Percentiles rank a stretch among this genome's conserved stretches.
phyloP scores from a whole-genome alignment of 2,113 vertebrate genomes.

The Grus americana region DNA sequence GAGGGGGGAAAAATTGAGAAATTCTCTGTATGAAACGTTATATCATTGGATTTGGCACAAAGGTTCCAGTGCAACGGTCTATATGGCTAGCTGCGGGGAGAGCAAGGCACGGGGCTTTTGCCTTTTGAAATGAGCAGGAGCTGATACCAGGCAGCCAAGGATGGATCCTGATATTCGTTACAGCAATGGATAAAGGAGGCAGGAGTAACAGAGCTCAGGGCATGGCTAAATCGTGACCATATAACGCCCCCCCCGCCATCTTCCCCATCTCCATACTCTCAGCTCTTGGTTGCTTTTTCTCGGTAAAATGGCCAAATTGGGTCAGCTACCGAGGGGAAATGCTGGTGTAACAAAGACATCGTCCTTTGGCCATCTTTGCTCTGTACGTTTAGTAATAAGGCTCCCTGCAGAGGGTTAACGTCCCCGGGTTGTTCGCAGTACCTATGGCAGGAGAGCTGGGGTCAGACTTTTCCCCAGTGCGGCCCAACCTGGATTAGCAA shows the following conservation, averaged over 20 bases:
- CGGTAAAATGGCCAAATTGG: not conserved
- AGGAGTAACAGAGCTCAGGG: not conserved
- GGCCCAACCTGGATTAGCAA: not conserved
- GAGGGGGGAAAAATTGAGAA: constrained; percentile 10
- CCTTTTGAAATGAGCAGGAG: not conserved
- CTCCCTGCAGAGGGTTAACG: not conserved
- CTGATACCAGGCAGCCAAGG: not conserved
- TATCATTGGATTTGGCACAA: constrained; percentile 37
- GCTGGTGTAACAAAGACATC: not conserved
- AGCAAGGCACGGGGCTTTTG: constrained; percentile 21
- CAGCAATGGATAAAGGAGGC: not conserved
- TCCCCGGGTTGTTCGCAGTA: not conserved
- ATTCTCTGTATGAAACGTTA: constrained; percentile 35
- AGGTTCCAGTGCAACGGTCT: constrained; percentile 50
- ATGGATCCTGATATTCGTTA: not conserved
- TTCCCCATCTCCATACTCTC: not conserved
- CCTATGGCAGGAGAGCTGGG: not conserved
- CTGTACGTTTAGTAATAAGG: not conserved
- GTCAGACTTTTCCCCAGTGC: rapidly evolving
- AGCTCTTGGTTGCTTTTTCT: not conserved
- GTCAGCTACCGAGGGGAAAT: not conserved
- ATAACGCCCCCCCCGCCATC: not conserved
- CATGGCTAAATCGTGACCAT: rapidly evolving
- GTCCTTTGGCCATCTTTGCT: not conserved
- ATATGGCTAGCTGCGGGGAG: not conserved